Conservation (phyloP, 2,888 invertebrate species). For the Chelonus formosanus region DNA sequence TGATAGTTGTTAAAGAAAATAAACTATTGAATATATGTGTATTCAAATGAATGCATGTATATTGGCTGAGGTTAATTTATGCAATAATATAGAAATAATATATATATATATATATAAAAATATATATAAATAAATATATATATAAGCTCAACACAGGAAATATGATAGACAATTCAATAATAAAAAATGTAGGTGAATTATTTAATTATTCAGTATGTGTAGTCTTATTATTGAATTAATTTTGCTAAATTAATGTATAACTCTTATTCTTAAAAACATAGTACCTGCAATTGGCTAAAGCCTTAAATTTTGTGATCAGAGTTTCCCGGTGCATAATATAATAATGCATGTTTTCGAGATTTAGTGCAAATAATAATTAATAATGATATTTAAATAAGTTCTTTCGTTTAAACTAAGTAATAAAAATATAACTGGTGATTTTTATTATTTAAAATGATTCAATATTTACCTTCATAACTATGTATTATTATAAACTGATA, state of each 20-base stretch:
- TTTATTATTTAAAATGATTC: background rate
- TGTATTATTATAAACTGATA: conserved; percentile 12
- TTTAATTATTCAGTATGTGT: conserved; percentile 23
- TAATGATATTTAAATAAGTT: background rate
- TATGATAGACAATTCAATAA: too few species aligned
- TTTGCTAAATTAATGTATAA: conserved; percentile 17
- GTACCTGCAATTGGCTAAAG: conserved; percentile 51
- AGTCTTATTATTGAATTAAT: conserved; percentile 26
- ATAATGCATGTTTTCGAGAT: conserved; percentile 39
- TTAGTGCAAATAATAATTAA: conserved; percentile 43
- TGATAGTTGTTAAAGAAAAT: conserved; percentile 50
- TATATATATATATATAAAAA: background rate
- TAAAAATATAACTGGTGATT: conserved; percentile 19
- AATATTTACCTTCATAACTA: too few species aligned
- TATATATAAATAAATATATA: background rate
- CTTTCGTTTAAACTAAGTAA: conserved; percentile 21
- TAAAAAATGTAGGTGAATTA: conserved; percentile 17
- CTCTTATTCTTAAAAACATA: conserved; percentile 42
- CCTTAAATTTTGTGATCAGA: conserved; percentile 42
- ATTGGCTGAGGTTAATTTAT: conserved; percentile 2
- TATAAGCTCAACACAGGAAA: too few species aligned
- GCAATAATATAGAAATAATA: conserved; percentile 3
- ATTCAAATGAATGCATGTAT: conserved; percentile 26
- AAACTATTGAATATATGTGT: conserved; percentile 51
- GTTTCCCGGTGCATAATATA: conserved; percentile 40